A percentile compares a stretch with the other conserved stretches of the same genome.
These are phyloP conservation scores for Neotoma lepida DNA, from an alignment of 2,113 vertebrate species.

Conservation along the genomic window DNA sequence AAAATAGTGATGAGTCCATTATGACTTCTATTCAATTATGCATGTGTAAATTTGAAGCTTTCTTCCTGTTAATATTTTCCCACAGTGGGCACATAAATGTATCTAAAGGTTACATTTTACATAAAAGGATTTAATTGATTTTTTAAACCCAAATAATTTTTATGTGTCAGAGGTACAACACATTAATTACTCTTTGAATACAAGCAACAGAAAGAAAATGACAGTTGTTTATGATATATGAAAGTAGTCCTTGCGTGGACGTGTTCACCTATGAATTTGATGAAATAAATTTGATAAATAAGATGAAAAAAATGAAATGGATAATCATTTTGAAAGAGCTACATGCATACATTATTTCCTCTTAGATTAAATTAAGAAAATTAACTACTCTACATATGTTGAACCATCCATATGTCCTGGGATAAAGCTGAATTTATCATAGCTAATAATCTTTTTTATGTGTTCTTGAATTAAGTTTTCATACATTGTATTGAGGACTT, in stretches of 20 bases:
- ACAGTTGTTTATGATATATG: constrained; percentile 29
- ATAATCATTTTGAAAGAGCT: not conserved
- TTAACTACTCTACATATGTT: not conserved
- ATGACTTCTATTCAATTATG: constrained; percentile 57
- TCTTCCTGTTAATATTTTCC: constrained; percentile 71
- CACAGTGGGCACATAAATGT: constrained; percentile 42
- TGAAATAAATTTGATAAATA: no score
- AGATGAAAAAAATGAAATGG: constrained; percentile 9
- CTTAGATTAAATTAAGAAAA: constrained; percentile 8
- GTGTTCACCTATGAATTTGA: not conserved
- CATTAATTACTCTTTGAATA: constrained; percentile 66
- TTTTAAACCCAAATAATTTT: constrained; percentile 62
- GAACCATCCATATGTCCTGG: not conserved
- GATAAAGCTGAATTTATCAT: not conserved
- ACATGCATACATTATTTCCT: constrained; percentile 18
- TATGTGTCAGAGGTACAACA: constrained; percentile 43
- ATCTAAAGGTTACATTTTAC: constrained; percentile 68
- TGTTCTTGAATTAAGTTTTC: not conserved
- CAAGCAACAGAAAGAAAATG: constrained; percentile 54
- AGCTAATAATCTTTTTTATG: not conserved
- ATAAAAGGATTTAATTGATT: constrained; percentile 76
- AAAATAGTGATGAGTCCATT: not conserved
- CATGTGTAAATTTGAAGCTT: constrained; percentile 44
- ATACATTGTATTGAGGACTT: not conserved
- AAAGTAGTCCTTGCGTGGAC: not conserved